phyloP scores from a whole-genome alignment of 1,140 invertebrate species.

The Oedothorax gibbosus region DNA sequence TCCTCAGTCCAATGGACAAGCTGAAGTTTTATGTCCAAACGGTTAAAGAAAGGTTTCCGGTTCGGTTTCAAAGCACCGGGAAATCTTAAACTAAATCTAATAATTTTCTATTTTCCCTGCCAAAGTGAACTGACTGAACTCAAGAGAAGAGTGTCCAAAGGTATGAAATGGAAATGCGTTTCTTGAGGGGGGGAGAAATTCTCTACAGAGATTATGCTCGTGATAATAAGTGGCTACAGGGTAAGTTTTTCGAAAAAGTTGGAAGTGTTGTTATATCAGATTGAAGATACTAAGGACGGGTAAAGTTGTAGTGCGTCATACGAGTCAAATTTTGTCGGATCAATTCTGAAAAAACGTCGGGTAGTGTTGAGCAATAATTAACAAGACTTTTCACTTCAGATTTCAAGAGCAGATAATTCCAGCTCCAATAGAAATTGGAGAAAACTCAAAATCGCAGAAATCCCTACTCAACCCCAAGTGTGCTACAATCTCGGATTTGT shows the following conservation, averaged over 20 bases:
- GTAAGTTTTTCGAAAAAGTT: not conserved
- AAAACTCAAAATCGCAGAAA: not conserved
- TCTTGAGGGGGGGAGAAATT: not conserved
- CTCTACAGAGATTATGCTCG: not conserved
- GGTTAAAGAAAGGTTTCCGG: no score
- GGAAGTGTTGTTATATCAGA: not conserved
- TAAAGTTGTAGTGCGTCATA: conserved; percentile 9
- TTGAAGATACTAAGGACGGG: not conserved
- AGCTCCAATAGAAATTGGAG: not conserved
- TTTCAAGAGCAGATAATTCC: not conserved
- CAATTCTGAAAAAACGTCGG: not conserved
- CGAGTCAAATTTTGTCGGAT: conserved; percentile 4
- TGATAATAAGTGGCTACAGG: not conserved
- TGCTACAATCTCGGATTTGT: not conserved
- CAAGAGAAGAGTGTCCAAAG: conserved; percentile 1
- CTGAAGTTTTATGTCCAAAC: not conserved
- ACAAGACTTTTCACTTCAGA: not conserved
- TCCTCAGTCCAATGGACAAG: not conserved
- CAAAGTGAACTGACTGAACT: conserved; percentile 4
- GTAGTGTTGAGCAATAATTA: not conserved
- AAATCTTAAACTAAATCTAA: not conserved
- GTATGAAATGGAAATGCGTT: not conserved
- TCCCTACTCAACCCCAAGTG: not conserved
- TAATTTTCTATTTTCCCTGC: not conserved
- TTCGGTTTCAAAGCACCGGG: not conserved